Percentiles rank a stretch among this genome's conserved stretches.
phyloP scores from a whole-genome alignment of 1,140 invertebrate genomes.

The Batillaria attramentaria region DNA sequence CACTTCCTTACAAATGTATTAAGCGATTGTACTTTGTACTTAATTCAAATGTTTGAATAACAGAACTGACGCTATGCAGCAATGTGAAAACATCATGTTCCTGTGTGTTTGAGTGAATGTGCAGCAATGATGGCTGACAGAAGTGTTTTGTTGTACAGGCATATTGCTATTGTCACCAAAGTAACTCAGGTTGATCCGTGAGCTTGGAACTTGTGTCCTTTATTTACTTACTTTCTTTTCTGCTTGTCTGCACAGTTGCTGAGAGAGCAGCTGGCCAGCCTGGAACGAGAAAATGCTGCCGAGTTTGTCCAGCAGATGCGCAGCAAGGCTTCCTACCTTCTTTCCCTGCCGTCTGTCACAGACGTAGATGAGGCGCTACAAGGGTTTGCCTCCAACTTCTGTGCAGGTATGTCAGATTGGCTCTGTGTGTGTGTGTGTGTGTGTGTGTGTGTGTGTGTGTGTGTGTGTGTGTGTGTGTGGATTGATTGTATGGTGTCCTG shows the following conservation, averaged over 20 bases:
- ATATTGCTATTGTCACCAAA: too few species aligned
- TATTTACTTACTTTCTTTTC: too few species aligned
- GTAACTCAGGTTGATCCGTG: too few species aligned
- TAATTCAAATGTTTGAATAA: too few species aligned
- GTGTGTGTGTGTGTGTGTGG: neutral
- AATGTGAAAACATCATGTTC: too few species aligned
- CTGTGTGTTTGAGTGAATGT: neutral
- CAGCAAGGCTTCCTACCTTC: conserved; percentile 81
- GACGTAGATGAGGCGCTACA: conserved; percentile 92
- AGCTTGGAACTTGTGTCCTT: too few species aligned
- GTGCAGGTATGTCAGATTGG: conserved; percentile 79
- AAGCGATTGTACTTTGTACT: too few species aligned
- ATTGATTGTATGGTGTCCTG: neutral
- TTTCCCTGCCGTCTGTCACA: conserved; percentile 82
- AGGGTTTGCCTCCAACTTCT: conserved; percentile 92
- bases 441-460: neutral
- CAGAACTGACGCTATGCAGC: too few species aligned
- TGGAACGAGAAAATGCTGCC: conserved; percentile 84
- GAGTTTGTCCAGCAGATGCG: conserved; percentile 83
- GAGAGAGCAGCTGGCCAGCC: conserved; percentile 69
- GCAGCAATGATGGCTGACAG: neutral
- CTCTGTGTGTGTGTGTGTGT: neutral
- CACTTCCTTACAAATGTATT: too few species aligned
- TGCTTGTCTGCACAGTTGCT: too few species aligned
- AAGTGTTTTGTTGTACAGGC: neutral